A percentile compares a stretch with the other conserved stretches of the same genome.
phyloP scores from a whole-genome alignment of 2,113 vertebrate genomes.

The Thalassarche chlororhynchos region DNA sequence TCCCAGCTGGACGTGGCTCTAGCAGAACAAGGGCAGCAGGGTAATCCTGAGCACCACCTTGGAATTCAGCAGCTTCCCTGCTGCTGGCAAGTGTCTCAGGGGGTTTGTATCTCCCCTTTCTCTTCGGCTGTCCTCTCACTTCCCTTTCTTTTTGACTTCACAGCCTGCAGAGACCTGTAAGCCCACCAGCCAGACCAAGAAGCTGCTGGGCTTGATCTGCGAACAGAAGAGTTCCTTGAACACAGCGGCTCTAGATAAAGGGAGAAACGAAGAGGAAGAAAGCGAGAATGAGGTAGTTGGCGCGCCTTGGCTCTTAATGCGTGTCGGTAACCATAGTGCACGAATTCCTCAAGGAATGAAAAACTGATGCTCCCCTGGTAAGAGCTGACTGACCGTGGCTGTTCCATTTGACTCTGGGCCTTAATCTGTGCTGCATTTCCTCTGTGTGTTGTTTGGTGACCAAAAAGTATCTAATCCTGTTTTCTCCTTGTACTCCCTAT shows the following conservation, averaged over 20 bases:
- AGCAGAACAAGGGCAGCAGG: background rate
- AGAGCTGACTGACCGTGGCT: background rate
- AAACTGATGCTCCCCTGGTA: background rate
- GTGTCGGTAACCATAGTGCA: background rate
- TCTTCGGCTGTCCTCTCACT: background rate
- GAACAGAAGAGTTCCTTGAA: conserved; percentile 66
- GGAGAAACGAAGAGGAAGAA: conserved; percentile 66
- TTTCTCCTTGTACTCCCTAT: background rate
- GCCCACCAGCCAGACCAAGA: background rate
- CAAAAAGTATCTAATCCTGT: background rate
- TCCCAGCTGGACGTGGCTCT: background rate
- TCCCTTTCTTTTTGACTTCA: background rate
- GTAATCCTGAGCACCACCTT: background rate
- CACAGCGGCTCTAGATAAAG: conserved; percentile 45
- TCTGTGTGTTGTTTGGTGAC: background rate
- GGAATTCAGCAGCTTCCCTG: background rate
- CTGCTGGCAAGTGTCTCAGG: background rate
- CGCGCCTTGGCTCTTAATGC: background rate
- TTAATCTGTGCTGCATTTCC: background rate
- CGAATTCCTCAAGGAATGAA: background rate
- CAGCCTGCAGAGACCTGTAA: conserved; percentile 23
- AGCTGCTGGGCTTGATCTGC: conserved; percentile 52
- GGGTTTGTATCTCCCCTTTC: background rate
- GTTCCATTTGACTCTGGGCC: background rate
- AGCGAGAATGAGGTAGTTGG: conserved; percentile 71